These are phyloP conservation scores for Neocrepidodera transversa DNA, from an alignment of 2,888 invertebrate genomes.

Conservation along the genomic window DNA sequence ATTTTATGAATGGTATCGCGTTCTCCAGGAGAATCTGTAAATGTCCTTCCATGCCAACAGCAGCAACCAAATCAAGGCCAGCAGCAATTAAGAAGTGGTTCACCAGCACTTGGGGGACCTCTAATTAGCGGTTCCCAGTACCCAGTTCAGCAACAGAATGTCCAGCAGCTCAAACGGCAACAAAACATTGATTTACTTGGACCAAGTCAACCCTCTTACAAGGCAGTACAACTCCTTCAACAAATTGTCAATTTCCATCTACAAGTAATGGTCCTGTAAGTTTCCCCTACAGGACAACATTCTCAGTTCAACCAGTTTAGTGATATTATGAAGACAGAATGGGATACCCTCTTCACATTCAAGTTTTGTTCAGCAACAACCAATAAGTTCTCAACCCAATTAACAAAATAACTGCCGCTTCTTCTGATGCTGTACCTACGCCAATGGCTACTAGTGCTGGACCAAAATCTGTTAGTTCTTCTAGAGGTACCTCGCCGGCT, in stretches of 20 bases:
- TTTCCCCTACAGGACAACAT: conserved; percentile 56
- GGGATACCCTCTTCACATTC: conserved; percentile 61
- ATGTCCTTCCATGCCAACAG: conserved; percentile 38
- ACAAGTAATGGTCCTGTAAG: conserved; percentile 60
- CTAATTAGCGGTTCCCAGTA: conserved; percentile 50
- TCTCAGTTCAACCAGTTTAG: conserved; percentile 63
- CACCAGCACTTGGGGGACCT: conserved; percentile 66
- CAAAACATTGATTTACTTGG: conserved; percentile 76
- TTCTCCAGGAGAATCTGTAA: conserved; percentile 43
- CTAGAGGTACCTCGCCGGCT: conserved; percentile 66
- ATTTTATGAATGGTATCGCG: conserved; percentile 33
- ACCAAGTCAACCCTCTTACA: conserved; percentile 75
- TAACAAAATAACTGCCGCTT: conserved; percentile 53
- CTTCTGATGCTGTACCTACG: conserved; percentile 59
- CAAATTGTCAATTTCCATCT: conserved; percentile 56
- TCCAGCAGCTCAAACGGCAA: conserved; percentile 60
- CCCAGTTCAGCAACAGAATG: conserved; percentile 54
- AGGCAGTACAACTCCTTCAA: conserved; percentile 48
- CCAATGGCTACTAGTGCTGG: conserved; percentile 66
- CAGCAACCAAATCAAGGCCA: conserved; percentile 46
- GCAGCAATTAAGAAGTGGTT: conserved; percentile 70
- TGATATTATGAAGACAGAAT: conserved; percentile 65
- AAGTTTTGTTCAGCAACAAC: conserved; percentile 51
- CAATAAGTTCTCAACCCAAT: conserved; percentile 49
- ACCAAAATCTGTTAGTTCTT: conserved; percentile 69